phyloP scores from a whole-genome alignment of 1,140 invertebrate species.

The Coboldia fuscipes region DNA sequence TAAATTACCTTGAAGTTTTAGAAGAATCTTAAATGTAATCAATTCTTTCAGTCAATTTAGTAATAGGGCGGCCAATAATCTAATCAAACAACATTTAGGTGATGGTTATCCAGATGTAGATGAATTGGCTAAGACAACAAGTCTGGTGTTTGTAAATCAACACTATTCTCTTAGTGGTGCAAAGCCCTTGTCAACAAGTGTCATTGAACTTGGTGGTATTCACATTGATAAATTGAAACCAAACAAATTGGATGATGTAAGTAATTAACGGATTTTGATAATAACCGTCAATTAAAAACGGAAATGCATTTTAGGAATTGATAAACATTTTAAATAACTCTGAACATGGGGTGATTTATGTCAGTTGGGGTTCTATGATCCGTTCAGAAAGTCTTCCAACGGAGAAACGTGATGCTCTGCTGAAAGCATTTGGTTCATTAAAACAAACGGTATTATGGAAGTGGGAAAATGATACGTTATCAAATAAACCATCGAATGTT shows the following conservation, averaged over 20 bases:
- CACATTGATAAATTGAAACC: slow-evolving; percentile 31
- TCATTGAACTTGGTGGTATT: slow-evolving; percentile 44
- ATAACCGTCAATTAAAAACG: background rate
- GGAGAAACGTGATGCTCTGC: slow-evolving; percentile 29
- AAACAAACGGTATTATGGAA: slow-evolving; percentile 47
- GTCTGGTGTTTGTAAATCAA: slow-evolving; percentile 38
- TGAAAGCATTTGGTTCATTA: slow-evolving; percentile 32
- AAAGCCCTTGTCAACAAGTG: slow-evolving; percentile 30
- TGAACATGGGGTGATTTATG: slow-evolving; percentile 42
- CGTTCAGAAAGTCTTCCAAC: slow-evolving; percentile 33
- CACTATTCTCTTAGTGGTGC: slow-evolving; percentile 35
- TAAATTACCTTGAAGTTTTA: slow-evolving; percentile 20
- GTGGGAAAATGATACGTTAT: slow-evolving; percentile 37
- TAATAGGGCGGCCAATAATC: slow-evolving; percentile 18
- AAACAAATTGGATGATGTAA: slow-evolving; percentile 25
- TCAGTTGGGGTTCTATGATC: slow-evolving; percentile 47
- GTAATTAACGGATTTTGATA: slow-evolving; percentile 4
- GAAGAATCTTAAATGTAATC: slow-evolving; percentile 17
- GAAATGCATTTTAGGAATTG: slow-evolving; percentile 27
- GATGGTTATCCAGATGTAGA: slow-evolving; percentile 30
- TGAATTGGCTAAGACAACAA: slow-evolving; percentile 31
- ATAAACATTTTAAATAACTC: slow-evolving; percentile 42
- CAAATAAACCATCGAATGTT: slow-evolving; percentile 37
- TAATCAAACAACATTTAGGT: slow-evolving; percentile 27
- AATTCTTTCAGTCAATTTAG: slow-evolving; percentile 17